phyloP scores from a whole-genome alignment of 1,140 invertebrate species.

The Solen grandis region DNA sequence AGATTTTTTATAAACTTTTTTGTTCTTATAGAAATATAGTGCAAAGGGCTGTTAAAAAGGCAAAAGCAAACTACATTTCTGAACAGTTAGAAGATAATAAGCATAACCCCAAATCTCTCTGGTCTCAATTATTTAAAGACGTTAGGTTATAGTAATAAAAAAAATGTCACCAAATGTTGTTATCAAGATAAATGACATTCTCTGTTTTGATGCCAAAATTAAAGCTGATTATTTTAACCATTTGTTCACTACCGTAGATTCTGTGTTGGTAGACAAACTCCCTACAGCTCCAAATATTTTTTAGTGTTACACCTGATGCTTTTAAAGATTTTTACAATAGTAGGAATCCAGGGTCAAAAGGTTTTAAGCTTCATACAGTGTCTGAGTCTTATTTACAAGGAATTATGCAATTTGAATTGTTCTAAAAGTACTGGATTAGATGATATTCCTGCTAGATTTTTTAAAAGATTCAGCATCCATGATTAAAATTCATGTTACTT shows the following conservation, averaged over 20 bases:
- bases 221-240: background rate
- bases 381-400: conserved; percentile 4
- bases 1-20: background rate
- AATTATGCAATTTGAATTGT: conserved; percentile 1
- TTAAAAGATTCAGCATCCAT: too few species aligned
- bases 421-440: too few species aligned
- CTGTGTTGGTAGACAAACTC: background rate
- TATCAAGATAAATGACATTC: too few species aligned
- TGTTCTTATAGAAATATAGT: conserved; percentile 7
- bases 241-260: conserved; percentile 2
- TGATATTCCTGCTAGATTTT: background rate
- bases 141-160: too few species aligned
- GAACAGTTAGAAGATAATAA: conserved; percentile 5
- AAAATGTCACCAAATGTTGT: too few species aligned
- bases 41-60: conserved; percentile 7
- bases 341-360: background rate
- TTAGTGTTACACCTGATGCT: background rate
- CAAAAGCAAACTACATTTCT: background rate
- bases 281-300: background rate
- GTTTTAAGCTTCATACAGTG: conserved; percentile 6
- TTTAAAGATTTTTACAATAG: too few species aligned
- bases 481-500: too few species aligned
- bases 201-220: too few species aligned
- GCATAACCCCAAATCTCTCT: too few species aligned
- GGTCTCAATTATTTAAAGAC: too few species aligned